A percentile compares a stretch with the other conserved stretches of the same genome.
Conservation (phyloP, 2,113 vertebrate species). For the Bufo gargarizans region DNA sequence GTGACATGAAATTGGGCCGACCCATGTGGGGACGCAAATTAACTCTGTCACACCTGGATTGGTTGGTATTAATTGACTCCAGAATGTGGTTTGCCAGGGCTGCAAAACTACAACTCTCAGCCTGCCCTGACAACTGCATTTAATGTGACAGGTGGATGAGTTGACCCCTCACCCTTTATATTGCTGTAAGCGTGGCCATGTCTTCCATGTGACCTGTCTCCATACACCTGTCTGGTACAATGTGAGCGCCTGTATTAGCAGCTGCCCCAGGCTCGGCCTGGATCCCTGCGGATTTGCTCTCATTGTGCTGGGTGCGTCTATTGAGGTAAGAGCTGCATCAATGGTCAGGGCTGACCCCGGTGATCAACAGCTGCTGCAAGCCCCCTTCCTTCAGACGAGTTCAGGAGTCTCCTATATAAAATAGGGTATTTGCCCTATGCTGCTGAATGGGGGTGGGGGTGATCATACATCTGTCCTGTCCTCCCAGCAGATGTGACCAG, state of each 20-base stretch:
- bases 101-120: neutral
- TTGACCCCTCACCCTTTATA: neutral
- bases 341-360: neutral
- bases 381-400: neutral
- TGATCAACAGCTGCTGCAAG: slow-evolving; percentile 11
- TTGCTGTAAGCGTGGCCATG: neutral
- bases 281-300: neutral
- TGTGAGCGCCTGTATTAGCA: neutral
- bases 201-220: neutral
- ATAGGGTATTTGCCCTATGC: neutral
- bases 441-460: neutral
- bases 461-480: neutral
- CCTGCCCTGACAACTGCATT: neutral
- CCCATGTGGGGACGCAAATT: neutral
- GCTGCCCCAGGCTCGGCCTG: neutral
- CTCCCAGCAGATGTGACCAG: neutral
- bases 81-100: neutral
- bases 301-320: neutral
- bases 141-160: neutral
- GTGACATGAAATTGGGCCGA: neutral
- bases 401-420: neutral
- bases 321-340: neutral
- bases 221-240: neutral
- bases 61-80: neutral
- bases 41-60: slow-evolving; percentile 20